These are phyloP conservation scores for Phalloptychus januarius DNA, from an alignment of 2,797 vertebrate species.

Conservation along the genomic window DNA sequence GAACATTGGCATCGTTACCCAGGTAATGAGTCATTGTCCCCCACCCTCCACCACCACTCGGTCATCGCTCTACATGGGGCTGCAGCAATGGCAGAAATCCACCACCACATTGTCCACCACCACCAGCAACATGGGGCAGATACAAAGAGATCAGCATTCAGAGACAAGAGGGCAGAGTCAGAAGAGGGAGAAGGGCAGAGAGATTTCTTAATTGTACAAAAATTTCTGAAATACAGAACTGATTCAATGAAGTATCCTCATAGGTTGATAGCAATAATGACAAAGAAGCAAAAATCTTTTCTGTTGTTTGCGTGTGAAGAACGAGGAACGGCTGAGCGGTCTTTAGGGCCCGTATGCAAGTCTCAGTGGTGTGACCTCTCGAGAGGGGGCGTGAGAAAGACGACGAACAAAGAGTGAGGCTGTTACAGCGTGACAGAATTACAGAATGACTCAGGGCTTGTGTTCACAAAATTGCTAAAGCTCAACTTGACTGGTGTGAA, in stretches of 20 bases:
- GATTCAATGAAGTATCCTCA: constrained; percentile 3
- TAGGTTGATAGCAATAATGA: constrained; percentile 22
- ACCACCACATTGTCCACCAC: constrained; percentile 23
- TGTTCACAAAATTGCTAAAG: constrained; percentile 60
- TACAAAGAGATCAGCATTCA: background rate
- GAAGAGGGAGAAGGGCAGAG: constrained; percentile 20
- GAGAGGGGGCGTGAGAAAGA: constrained; percentile 73
- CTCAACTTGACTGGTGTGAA: constrained; percentile 45
- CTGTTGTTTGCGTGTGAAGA: constrained; percentile 12
- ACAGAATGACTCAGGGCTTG: constrained; percentile 65
- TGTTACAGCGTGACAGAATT: constrained; percentile 76
- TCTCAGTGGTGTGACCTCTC: constrained; percentile 69
- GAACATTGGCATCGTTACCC: constrained; percentile 67
- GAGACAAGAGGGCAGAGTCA: constrained; percentile 13
- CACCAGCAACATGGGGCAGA: constrained; percentile 8
- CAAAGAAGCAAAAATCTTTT: constrained; percentile 5
- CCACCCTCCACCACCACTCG: constrained; percentile 31
- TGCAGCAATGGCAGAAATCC: constrained; percentile 22
- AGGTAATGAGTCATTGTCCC: constrained; percentile 74
- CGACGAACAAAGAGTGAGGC: constrained; percentile 66
- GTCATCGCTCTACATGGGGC: constrained; percentile 59
- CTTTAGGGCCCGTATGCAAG: constrained; percentile 51
- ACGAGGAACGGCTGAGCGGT: constrained; percentile 49
- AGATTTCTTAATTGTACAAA: constrained; percentile 45
- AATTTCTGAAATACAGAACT: constrained; percentile 26